Percentiles rank a stretch among this genome's conserved stretches.
Conservation (phyloP, 1,140 invertebrate species). For the Bombus waltoni region DNA sequence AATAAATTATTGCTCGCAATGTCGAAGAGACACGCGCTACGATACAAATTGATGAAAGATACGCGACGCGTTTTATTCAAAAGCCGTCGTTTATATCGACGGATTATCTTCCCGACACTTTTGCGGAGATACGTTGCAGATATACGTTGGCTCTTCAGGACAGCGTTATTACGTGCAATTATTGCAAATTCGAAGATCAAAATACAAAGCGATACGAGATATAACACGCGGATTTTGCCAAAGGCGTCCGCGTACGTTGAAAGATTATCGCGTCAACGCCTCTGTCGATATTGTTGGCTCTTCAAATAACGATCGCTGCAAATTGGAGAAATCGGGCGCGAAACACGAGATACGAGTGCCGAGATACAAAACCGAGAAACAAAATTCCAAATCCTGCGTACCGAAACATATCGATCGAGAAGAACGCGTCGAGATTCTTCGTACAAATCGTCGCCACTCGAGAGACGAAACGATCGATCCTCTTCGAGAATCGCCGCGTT, state of each 20-base stretch:
- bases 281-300: neutral
- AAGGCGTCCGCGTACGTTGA: neutral
- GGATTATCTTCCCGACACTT: accelerated
- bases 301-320: neutral
- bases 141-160: accelerated
- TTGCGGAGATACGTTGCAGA: accelerated
- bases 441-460: too few species aligned
- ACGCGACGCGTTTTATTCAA: accelerated
- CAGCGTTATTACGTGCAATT: neutral
- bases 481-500: too few species aligned
- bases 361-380: neutral
- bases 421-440: too few species aligned
- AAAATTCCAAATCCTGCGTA: neutral
- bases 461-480: too few species aligned
- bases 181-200: neutral
- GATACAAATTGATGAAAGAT: neutral
- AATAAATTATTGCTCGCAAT: neutral
- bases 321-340: neutral
- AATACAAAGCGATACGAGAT: neutral
- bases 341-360: neutral
- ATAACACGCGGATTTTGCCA: too few species aligned
- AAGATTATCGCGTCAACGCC: neutral
- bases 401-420: neutral
- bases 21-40: neutral
- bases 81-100: too few species aligned